Conservation (phyloP, 2,888 invertebrate species). For the Endotricha flammealis region DNA sequence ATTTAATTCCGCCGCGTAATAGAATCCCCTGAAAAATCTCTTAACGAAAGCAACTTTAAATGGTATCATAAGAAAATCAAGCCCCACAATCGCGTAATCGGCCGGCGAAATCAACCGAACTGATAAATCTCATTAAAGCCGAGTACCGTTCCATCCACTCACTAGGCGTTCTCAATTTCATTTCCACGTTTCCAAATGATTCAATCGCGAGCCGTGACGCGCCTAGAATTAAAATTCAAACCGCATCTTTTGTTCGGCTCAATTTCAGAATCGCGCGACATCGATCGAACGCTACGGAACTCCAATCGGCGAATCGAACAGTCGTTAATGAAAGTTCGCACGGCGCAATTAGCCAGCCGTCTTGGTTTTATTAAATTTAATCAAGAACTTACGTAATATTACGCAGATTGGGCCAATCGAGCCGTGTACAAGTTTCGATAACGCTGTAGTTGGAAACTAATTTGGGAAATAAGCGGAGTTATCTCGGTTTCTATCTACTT, state of each 20-base stretch:
- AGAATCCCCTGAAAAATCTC: slow-evolving; percentile 20
- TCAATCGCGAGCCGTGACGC: slow-evolving; percentile 32
- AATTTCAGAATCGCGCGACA: slow-evolving; percentile 20
- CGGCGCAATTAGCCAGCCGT: slow-evolving; percentile 72
- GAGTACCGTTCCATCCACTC: slow-evolving; percentile 35
- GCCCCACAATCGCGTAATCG: slow-evolving; percentile 49
- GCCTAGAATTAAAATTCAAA: slow-evolving; percentile 36
- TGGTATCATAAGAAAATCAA: slow-evolving; percentile 51
- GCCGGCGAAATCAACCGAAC: slow-evolving; percentile 46
- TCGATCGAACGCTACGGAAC: slow-evolving; percentile 53
- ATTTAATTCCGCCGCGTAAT: slow-evolving; percentile 20
- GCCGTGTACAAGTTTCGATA: slow-evolving; percentile 74
- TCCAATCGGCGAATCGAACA: slow-evolving; percentile 60
- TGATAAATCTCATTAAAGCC: slow-evolving; percentile 59
- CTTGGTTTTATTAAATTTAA: slow-evolving; percentile 79
- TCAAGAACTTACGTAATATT: slow-evolving; percentile 77
- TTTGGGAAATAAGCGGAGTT: slow-evolving; percentile 69
- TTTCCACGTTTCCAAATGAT: slow-evolving; percentile 50
- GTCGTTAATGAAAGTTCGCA: slow-evolving; percentile 71
- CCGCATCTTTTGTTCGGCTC: slow-evolving; percentile 31
- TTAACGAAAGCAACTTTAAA: slow-evolving; percentile 33
- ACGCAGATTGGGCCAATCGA: slow-evolving; percentile 75
- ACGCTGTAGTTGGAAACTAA: slow-evolving; percentile 73
- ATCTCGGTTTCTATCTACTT: slow-evolving; percentile 63
- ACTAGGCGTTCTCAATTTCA: slow-evolving; percentile 41